phyloP scores from a whole-genome alignment of 2,888 invertebrate genomes.

The Mechanitis messenoides region DNA sequence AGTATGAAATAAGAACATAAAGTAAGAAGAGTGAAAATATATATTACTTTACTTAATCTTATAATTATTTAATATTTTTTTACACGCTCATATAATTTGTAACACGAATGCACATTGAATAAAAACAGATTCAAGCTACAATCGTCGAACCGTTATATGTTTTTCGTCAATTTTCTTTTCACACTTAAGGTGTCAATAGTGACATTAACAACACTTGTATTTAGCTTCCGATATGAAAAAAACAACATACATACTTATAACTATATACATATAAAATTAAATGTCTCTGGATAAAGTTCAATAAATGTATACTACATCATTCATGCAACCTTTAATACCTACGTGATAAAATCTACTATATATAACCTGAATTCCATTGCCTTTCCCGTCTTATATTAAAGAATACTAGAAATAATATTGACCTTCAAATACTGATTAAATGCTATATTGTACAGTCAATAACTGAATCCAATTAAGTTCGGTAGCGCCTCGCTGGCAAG shows the following conservation, averaged over 20 bases:
- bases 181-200: conserved; percentile 14
- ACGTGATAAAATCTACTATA: conserved; percentile 18
- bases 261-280: neutral
- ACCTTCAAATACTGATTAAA: conserved; percentile 57
- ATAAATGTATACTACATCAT: no score
- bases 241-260: no score
- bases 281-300: neutral
- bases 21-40: no score
- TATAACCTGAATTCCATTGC: conserved; percentile 9
- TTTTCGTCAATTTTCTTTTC: conserved; percentile 16
- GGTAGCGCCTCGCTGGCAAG: conserved; percentile 68
- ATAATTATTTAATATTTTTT: neutral
- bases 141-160: conserved; percentile 1
- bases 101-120: neutral
- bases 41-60: no score
- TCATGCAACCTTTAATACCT: neutral
- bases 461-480: conserved; percentile 68
- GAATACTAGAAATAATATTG: conserved; percentile 29
- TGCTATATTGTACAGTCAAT: conserved; percentile 58
- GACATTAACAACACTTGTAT: conserved; percentile 16
- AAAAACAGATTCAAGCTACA: neutral
- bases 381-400: conserved; percentile 10
- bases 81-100: neutral
- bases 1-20: no score
- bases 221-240: neutral